phyloP scores from a whole-genome alignment of 2,797 vertebrate genomes.

The Discoglossus pictus region DNA sequence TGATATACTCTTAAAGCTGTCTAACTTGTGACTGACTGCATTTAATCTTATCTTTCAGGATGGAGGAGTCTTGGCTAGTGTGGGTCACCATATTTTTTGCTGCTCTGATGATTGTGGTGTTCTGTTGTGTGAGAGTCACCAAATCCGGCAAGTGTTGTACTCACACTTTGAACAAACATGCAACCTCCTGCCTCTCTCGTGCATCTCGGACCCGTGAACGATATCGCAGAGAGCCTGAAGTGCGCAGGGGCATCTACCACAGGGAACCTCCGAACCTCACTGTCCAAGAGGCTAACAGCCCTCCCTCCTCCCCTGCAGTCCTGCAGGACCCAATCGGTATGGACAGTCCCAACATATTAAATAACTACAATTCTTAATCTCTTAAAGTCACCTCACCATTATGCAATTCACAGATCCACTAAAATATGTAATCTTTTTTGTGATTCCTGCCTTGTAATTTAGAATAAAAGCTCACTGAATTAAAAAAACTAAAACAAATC shows the following conservation, averaged over 20 bases:
- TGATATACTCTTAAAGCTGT: too few species aligned
- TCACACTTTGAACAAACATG: constrained; percentile 12
- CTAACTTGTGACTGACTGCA: too few species aligned
- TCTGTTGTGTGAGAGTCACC: constrained; percentile 27
- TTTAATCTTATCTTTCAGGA: constrained; percentile 34
- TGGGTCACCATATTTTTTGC: constrained; percentile 35
- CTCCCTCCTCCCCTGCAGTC: constrained; percentile 28
- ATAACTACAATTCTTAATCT: too few species aligned
- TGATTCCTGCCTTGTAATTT: too few species aligned
- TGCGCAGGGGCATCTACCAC: constrained; percentile 21
- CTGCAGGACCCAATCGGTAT: constrained; percentile 34
- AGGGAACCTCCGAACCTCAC: constrained; percentile 11
- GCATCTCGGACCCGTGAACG: background rate
- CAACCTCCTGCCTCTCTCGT: background rate
- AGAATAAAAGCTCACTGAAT: too few species aligned
- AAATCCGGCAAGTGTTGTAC: constrained; percentile 30
- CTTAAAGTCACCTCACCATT: too few species aligned
- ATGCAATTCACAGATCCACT: too few species aligned
- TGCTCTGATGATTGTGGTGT: constrained; percentile 19
- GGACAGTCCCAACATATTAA: background rate
- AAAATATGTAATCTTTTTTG: too few species aligned
- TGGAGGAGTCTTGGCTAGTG: constrained; percentile 45
- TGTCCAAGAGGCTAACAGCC: constrained; percentile 31
- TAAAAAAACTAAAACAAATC: too few species aligned
- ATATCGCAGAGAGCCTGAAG: background rate